A percentile compares a stretch with the other conserved stretches of the same genome.
phyloP scores from a whole-genome alignment of 1,140 invertebrate genomes.

The Halictus rubicundus region DNA sequence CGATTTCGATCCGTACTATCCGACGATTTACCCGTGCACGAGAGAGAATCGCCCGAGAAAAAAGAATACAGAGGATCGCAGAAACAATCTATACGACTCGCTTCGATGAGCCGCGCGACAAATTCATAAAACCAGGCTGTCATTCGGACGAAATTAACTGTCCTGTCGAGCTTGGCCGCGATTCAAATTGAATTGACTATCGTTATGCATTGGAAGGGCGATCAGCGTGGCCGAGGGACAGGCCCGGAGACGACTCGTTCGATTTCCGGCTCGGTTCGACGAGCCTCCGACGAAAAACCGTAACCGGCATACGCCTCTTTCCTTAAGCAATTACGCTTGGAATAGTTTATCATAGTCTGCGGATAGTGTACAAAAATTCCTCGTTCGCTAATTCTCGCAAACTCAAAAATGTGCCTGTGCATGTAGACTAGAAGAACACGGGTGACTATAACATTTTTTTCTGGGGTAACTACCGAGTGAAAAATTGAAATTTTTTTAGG shows the following conservation, averaged over 20 bases:
- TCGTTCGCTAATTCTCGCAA: too few relatives aligned
- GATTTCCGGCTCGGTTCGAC: constrained; percentile 59
- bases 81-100: constrained; percentile 51
- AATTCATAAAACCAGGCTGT: constrained; percentile 60
- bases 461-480: too few relatives aligned
- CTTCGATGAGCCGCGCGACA: constrained; percentile 46
- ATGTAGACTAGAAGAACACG: too few relatives aligned
- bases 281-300: not conserved
- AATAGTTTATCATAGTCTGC: too few relatives aligned
- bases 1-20: constrained; percentile 27
- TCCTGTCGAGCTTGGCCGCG: constrained; percentile 67
- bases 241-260: constrained; percentile 57
- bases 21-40: constrained; percentile 17
- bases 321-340: too few relatives aligned
- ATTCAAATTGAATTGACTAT: constrained; percentile 73
- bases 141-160: constrained; percentile 72
- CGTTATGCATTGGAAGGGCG: constrained; percentile 60
- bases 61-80: constrained; percentile 29
- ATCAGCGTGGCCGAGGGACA: not conserved
- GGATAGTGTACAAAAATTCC: too few relatives aligned
- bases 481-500: too few relatives aligned
- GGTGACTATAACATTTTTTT: too few relatives aligned
- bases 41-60: not conserved
- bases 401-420: too few relatives aligned
- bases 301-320: too few relatives aligned